Evolutionary conservation across 2,797 vertebrate species (phyloP), one percentile per base, ranked within the genome.

Genomic region (Rhinichthys osculus): DNA sequence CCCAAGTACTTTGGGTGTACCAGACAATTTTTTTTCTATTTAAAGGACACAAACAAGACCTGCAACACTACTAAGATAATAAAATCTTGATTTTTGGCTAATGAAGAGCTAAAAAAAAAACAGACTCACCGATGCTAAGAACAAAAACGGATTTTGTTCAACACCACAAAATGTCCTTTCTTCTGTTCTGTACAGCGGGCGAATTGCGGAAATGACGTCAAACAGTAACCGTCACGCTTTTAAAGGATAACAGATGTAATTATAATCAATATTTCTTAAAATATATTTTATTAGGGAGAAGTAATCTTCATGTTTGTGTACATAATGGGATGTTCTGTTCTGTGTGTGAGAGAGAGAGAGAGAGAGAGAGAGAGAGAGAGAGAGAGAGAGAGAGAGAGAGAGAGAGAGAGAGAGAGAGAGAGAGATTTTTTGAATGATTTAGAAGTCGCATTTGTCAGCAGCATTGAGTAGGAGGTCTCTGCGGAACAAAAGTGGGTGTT

Each of bases 91-190:
- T 19, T 17, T 16, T 54, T n/a, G 21, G 8, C 19, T 9, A 50
- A 66, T 0, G 4, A n/a, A 76, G 2, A 1, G n/a, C 44, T n/a
- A 23, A 35, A 0, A 54, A 74, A 54, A 17, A 11, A 0, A 40
- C 14, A 3, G 1, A 79, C 83, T 85, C 66, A 85, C 83, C 83
- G 2, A 70, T 7, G 35, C 35, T 17, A 59, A 1, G 44, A 16
- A 27, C 23, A 42, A 67, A 59, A 35, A 9, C 2, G 2, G 0
- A 50, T 54, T 5, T 40, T 54, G 5, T 3, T 27, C 6, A 16
- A 30, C 73, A 6, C 10, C 35, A 71, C 38, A 57, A 84, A 78
- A 84, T 44, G 64, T 70, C 72, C 72, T 52, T 83, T 57, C 72
- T 67, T 69, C 82, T 54, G 3, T 19, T 40, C 11, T 2, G 9